These are phyloP conservation scores for Ctenodactylus gundi DNA, from an alignment of 2,113 vertebrate species.

Conservation along the genomic window DNA sequence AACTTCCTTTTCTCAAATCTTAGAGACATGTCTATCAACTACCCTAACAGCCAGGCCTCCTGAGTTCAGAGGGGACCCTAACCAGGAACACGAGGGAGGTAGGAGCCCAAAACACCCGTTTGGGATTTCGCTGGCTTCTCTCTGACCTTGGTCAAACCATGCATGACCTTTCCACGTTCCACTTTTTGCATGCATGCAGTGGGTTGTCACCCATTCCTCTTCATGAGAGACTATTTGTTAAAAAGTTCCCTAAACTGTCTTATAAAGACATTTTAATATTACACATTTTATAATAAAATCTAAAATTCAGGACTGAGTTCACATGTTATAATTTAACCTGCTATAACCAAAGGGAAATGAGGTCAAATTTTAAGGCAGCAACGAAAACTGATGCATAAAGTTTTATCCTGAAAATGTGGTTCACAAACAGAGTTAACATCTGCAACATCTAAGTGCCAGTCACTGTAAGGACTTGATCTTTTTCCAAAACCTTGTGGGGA, in stretches of 20 bases:
- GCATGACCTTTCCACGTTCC: background rate
- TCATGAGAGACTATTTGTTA: rapidly evolving
- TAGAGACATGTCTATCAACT: background rate
- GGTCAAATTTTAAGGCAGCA: background rate
- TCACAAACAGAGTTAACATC: background rate
- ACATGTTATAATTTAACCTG: background rate
- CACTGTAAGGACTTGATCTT: background rate
- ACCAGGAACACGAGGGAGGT: too few relatives aligned
- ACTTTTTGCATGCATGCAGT: background rate
- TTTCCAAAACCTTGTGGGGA: background rate
- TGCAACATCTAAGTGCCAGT: background rate
- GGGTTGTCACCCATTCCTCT: background rate
- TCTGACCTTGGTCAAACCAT: background rate
- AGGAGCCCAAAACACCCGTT: background rate
- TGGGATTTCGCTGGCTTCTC: background rate
- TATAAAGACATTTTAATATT: background rate
- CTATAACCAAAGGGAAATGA: slow-evolving; percentile 8
- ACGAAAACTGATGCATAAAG: slow-evolving; percentile 18
- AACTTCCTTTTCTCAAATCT: background rate
- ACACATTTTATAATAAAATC: background rate
- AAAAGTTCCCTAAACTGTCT: background rate
- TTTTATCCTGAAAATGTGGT: slow-evolving; percentile 2
- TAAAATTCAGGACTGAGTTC: background rate
- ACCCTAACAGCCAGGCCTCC: background rate
- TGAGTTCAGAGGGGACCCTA: background rate